Percentiles rank a stretch among this genome's conserved stretches.
Conservation (phyloP, 2,888 invertebrate genomes). For the Drosophila niveifrons region DNA sequence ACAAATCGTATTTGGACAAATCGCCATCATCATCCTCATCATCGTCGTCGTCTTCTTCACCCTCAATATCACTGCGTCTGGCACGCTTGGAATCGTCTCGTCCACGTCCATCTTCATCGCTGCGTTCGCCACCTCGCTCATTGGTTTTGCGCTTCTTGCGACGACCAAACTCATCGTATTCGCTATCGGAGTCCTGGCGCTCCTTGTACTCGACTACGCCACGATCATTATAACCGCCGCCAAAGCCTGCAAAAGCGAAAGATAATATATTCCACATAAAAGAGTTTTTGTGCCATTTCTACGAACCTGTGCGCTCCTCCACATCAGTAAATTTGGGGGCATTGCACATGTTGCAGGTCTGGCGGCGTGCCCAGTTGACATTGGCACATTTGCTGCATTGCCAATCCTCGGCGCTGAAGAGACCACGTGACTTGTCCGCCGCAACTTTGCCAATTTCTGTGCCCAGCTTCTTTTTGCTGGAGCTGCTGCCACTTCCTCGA, state of each 20-base stretch:
- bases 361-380: constrained; percentile 96
- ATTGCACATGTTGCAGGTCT: constrained; percentile 99
- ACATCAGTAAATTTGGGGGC: constrained; percentile 98
- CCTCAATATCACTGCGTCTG: constrained; percentile 45
- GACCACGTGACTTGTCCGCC: constrained; percentile 96
- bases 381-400: constrained; percentile 99
- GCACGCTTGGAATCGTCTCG: constrained; percentile 77
- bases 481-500: constrained; percentile 68
- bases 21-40: constrained; percentile 89
- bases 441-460: constrained; percentile 99
- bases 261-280: too few relatives aligned
- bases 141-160: constrained; percentile 86
- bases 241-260: constrained; percentile 87
- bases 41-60: constrained; percentile 85
- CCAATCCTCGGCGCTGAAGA: constrained; percentile 98
- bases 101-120: constrained; percentile 51
- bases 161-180: constrained; percentile 97
- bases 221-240: constrained; percentile 97
- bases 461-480: constrained; percentile 91
- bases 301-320: constrained; percentile 89
- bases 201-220: constrained; percentile 98
- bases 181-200: constrained; percentile 95
- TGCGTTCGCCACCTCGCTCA: constrained; percentile 75
- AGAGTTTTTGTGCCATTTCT: constrained; percentile 28
- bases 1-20: constrained; percentile 92